These are phyloP conservation scores for Cyanoliseus patagonus DNA, from an alignment of 2,113 vertebrate species.

Conservation along the genomic window DNA sequence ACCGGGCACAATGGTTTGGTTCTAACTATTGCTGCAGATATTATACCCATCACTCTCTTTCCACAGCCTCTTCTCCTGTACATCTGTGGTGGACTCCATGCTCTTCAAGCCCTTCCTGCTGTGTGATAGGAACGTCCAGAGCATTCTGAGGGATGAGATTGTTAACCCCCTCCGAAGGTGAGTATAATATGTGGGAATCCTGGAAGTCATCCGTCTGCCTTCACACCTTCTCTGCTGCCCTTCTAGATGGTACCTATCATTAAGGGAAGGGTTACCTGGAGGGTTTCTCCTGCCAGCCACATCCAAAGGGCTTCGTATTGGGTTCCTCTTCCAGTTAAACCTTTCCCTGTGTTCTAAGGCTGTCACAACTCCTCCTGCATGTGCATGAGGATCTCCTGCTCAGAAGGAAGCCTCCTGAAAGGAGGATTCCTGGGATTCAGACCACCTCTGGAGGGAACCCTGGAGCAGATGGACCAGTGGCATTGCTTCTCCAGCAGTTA, in stretches of 20 bases:
- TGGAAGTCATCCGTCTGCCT: neutral
- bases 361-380: neutral
- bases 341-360: neutral
- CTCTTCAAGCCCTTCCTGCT: slow-evolving; percentile 78
- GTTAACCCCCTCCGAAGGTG: slow-evolving; percentile 87
- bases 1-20: neutral
- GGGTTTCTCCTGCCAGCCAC: neutral
- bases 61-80: slow-evolving; percentile 88
- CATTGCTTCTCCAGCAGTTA: neutral
- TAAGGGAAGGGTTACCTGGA: neutral
- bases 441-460: neutral
- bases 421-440: neutral
- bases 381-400: neutral
- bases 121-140: slow-evolving; percentile 77
- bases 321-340: neutral
- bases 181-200: neutral
- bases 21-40: neutral
- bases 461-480: neutral
- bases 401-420: neutral
- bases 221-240: neutral
- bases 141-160: slow-evolving; percentile 82
- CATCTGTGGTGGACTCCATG: slow-evolving; percentile 85
- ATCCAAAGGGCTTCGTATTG: neutral
- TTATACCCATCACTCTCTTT: neutral
- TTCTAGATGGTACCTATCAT: neutral